Conservation (phyloP, 2,888 invertebrate species). For the Penaeus monodon region DNA sequence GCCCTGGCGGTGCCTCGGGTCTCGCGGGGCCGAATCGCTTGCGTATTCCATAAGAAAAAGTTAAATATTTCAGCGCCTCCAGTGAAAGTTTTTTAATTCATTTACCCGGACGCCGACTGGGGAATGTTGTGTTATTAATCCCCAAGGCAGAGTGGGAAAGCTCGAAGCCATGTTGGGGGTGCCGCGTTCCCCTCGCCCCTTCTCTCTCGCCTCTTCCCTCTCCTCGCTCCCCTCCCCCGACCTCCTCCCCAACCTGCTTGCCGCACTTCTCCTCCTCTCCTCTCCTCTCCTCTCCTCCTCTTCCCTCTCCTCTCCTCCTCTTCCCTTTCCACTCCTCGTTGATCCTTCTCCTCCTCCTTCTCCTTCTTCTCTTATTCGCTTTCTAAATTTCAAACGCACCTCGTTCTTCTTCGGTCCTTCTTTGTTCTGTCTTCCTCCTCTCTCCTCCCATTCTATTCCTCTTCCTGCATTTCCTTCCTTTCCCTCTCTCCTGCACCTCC, state of each 20-base stretch:
- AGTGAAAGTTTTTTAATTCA: slow-evolving; percentile 45
- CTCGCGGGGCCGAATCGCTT: slow-evolving; percentile 3
- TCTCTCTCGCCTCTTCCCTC: too few species aligned
- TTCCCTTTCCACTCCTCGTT: background rate
- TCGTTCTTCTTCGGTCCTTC: too few species aligned
- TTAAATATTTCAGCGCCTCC: slow-evolving; percentile 39
- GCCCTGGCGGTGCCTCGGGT: background rate
- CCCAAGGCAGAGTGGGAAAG: slow-evolving; percentile 22
- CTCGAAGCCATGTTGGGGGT: background rate
- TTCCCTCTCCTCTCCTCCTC: background rate
- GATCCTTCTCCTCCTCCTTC: too few species aligned
- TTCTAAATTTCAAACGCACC: too few species aligned
- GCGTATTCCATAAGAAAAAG: slow-evolving; percentile 43
- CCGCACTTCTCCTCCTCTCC: background rate
- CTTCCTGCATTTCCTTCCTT: too few species aligned
- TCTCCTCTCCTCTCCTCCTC: background rate
- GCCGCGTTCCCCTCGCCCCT: too few species aligned
- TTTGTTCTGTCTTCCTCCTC: too few species aligned
- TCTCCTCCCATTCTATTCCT: too few species aligned
- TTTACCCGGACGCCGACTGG: slow-evolving; percentile 38
- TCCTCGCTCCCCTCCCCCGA: background rate
- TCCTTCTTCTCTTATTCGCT: too few species aligned
- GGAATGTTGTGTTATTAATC: slow-evolving; percentile 34
- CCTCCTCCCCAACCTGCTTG: background rate
- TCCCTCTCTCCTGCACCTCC: too few species aligned